Base-by-base conservation (phyloP, 2,888 invertebrate genomes). In the Ornithoptera priamus region DNA sequence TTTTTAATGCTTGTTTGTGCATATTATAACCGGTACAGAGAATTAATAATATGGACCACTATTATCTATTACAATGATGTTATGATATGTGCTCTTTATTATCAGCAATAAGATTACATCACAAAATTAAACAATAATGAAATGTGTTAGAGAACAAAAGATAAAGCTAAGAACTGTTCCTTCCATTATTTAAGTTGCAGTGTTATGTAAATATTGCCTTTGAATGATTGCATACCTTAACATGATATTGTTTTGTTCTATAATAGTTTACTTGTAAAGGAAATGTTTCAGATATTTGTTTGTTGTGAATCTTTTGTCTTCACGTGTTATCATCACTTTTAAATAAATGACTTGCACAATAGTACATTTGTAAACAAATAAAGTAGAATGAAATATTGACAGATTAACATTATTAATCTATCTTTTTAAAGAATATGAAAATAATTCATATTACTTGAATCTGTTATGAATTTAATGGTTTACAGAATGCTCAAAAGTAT, bases 91-190 rank as follows among this genome's bases (percentile, higher is more conserved):
- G 15, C 46, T 46, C 46, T 12, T 46, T 46, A 12, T 46, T 46
- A 46, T 46, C 46, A 46, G 46, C 46, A 46, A 20, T 20, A 39
- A 57, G 39, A 22, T 57, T 57, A 57, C 56, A 58, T 64, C 39
- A 64, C 15, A 46, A 46, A 2, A 46, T 36, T 12, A 57, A 65
- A 56, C 56, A 50, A 60, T 60, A 50, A 66, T 66, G 65, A 59
- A 60, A 60, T 50, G 50, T 66, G 18, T 46, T 18, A 53, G 8
- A 63, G 60, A 60, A 66, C 66, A 60, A 66, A 66, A 66, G 50
- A 66, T 66, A 50, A 24, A 50, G 24, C 46, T 22, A 62, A 66
- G 60, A 60, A 10, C 50, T 50, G 50, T 46, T 46, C 56, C 42
- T 65, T 42, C 60, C 18, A 59, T 65, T 59, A 66, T 58, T n/a